Percentiles rank a stretch among this genome's conserved stretches.
These are phyloP conservation scores for Phalacrocorax aristotelis DNA, from an alignment of 2,113 vertebrate species.

Conservation along the genomic window DNA sequence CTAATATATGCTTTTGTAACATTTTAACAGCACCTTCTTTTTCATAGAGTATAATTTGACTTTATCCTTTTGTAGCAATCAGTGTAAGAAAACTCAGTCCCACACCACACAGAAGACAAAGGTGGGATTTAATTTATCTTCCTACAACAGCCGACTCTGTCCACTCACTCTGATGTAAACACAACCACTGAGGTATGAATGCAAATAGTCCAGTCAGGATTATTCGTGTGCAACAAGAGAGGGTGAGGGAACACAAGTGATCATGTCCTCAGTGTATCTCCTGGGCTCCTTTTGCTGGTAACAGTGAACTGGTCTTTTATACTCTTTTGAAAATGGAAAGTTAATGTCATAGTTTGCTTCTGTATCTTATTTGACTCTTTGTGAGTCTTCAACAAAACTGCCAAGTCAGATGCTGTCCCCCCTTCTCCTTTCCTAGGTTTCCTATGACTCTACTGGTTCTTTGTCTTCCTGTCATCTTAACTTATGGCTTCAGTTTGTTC, in stretches of 20 bases:
- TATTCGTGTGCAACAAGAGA: neutral
- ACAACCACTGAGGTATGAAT: too few relatives aligned
- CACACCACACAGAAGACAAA: neutral
- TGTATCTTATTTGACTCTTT: neutral
- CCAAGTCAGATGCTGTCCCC: neutral
- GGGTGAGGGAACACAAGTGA: neutral
- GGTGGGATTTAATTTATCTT: neutral
- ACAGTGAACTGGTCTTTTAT: neutral
- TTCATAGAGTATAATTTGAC: neutral
- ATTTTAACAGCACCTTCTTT: neutral
- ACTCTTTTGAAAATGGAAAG: neutral
- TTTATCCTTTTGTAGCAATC: neutral
- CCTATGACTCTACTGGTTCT: neutral
- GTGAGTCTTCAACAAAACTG: neutral
- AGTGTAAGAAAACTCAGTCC: neutral
- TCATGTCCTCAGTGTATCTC: neutral
- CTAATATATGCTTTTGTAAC: neutral
- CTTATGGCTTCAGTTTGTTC: neutral
- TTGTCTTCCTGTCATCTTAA: neutral
- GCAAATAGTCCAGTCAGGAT: neutral
- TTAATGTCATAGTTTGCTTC: neutral
- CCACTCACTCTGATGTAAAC: neutral
- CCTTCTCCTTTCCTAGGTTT: neutral
- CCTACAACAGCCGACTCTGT: neutral
- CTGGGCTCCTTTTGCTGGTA: neutral